Evolutionary conservation across 2,888 invertebrate species (phyloP), one percentile per base, ranked within the genome.

Genomic region (Leucoptera coffeella): DNA sequence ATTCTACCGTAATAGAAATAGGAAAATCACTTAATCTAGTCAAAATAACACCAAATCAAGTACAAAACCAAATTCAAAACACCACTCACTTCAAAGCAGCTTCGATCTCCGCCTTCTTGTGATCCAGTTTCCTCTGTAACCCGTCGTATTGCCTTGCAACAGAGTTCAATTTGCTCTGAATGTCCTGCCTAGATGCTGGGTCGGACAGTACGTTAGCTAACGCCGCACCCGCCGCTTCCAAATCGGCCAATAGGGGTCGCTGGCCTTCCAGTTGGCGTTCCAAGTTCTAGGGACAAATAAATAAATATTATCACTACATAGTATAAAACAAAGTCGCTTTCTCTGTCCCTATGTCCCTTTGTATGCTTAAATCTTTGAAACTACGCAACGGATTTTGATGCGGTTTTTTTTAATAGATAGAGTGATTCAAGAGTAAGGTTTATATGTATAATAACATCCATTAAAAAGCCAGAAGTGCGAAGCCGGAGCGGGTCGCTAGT

Each of bases 211-310:
- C 89, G 28, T 85, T 83, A 43, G 88, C 85, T 1, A 96, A 64
- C 15, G 88, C 85, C 2, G 82, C 84, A n/a, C 93, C 94, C 0
- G 93, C 82, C n/a, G 84, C 81, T 46, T 91, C 91, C 14, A 89
- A 77, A 54, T 92, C 92, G 0, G 92, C 89, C 29, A 93, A 57
- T 1, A 92, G 65, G 0, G 91, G 92, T 4, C 92, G 75, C 47
- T 91, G 91, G 1, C 89, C 88, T 59, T 92, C 92, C 13, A 93
- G 62, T 41, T 91, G 89, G 5, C 91, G 75, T 47, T 92, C 92
- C 15, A 93, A 62, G 48, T 85, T 84, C 71, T 72, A 12, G 9
- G 14, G 19, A 14, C 5, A 5, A 33, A 15, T 14, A 27, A n/a
- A 8, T n/a, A 14, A 12, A 12, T 8, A 14, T 15, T 10, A 12